Evolutionary conservation across 2,113 vertebrate species (phyloP).

Genomic region (Cryptotis parvus): DNA sequence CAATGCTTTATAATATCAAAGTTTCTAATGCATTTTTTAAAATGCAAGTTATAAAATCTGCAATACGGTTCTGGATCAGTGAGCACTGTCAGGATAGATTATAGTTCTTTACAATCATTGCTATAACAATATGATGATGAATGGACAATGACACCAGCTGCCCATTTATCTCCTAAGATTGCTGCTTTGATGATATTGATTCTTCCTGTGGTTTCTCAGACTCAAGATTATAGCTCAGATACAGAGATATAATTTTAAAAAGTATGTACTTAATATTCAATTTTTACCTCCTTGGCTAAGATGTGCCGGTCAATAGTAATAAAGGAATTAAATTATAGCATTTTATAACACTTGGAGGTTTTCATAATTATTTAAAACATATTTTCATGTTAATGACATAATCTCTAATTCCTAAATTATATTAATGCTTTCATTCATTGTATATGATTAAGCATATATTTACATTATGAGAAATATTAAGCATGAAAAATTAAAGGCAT

Average conservation of each 20-base stretch:
- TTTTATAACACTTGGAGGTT: neutral
- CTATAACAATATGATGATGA: slow-evolving; percentile 62
- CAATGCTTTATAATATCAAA: slow-evolving; percentile 63
- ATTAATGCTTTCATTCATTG: neutral
- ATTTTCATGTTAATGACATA: neutral
- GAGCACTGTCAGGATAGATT: slow-evolving; percentile 56
- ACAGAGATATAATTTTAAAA: slow-evolving; percentile 37
- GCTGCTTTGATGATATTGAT: slow-evolving; percentile 72
- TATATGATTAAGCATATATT: neutral
- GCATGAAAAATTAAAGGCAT: neutral
- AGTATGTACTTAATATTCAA: slow-evolving; percentile 42
- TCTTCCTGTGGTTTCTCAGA: slow-evolving; percentile 57
- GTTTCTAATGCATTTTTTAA: slow-evolving; percentile 72
- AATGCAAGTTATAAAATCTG: slow-evolving; percentile 65
- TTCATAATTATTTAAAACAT: slow-evolving; percentile 25
- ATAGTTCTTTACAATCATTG: neutral
- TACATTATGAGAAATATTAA: neutral
- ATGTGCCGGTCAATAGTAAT: neutral
- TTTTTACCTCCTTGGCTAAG: slow-evolving; percentile 39
- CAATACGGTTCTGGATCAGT: slow-evolving; percentile 52
- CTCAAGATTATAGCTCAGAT: slow-evolving; percentile 51
- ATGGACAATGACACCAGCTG: slow-evolving; percentile 49
- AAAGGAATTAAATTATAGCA: slow-evolving; percentile 34
- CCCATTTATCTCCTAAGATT: slow-evolving; percentile 70
- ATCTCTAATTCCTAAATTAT: neutral